phyloP scores from a whole-genome alignment of 1,140 invertebrate species.

The Caenorhabditis elegans region WBcel235 BX284603.4:3475001-3475500 shows the following conservation, averaged over 20 bases:
- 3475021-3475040: too few species aligned
- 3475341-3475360: slow-evolving; percentile 12
- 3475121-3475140: not conserved
- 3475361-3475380: slow-evolving; percentile 2
- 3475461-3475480: too few species aligned
- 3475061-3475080: not conserved
- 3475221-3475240: not conserved
- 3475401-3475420: not conserved
- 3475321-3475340: not conserved
- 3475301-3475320: not conserved
- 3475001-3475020: too few species aligned
- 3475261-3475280: slow-evolving; percentile 11
- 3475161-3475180: not conserved
- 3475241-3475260: not conserved
- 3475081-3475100: not conserved
- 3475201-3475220: slow-evolving; percentile 10
- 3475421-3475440: not conserved
- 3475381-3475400: slow-evolving; percentile 8
- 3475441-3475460: slow-evolving; percentile 19
- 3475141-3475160: not conserved
- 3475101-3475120: slow-evolving; percentile 4
- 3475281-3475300: too few species aligned
- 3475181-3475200: not conserved
- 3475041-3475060: not conserved
- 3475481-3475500: slow-evolving; percentile 23